phyloP scores from a whole-genome alignment of 2,113 vertebrate species.

The Percina caprodes region DNA sequence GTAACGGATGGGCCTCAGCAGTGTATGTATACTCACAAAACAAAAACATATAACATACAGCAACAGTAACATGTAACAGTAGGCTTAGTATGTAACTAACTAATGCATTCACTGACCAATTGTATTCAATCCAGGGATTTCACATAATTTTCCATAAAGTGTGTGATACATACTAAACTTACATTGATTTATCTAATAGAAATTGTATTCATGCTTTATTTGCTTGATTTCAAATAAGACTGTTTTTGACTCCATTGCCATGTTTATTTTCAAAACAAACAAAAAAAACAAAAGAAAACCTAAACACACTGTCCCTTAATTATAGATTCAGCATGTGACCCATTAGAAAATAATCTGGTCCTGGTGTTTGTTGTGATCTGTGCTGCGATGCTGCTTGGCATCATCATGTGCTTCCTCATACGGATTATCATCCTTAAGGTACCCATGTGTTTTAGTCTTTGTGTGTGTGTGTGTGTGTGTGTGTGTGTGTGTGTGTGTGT shows the following conservation, averaged over 20 bases:
- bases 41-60: background rate
- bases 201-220: background rate
- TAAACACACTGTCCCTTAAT: background rate
- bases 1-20: constrained; percentile 55
- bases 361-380: constrained; percentile 22
- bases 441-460: background rate
- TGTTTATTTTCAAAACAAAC: background rate
- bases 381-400: constrained; percentile 12
- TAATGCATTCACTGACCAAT: background rate
- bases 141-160: too few relatives aligned
- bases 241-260: background rate
- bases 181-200: background rate
- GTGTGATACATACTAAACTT: background rate
- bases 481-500: background rate
- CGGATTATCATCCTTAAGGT: constrained; percentile 62
- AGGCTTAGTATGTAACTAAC: background rate
- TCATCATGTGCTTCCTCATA: constrained; percentile 6
- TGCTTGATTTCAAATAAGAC: background rate
- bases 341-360: background rate
- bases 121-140: background rate
- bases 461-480: constrained; percentile 1
- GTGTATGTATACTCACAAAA: background rate
- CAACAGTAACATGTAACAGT: background rate
- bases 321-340: background rate
- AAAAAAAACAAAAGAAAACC: background rate